Percentiles rank a stretch among this genome's conserved stretches.
Evolutionary conservation across 1,140 invertebrate genomes (phyloP).

Genomic region (Cardiocondyla obscurior): DNA sequence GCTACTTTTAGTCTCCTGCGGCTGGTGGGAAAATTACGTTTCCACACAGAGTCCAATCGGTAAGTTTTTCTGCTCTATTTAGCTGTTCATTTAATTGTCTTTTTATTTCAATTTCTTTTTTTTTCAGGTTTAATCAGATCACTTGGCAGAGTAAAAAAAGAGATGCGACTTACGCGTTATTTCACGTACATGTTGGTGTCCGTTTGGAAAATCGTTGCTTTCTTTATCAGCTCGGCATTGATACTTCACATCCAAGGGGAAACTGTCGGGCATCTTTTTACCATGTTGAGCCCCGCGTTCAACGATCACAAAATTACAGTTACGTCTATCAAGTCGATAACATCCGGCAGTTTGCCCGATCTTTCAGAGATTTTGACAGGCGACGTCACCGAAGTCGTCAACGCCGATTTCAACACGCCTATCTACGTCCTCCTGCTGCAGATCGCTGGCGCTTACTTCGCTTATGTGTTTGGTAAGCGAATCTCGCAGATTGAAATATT

Average conservation of each 20-base stretch:
- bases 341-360: constrained; percentile 87
- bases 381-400: constrained; percentile 88
- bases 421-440: constrained; percentile 93
- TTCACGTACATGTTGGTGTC: constrained; percentile 95
- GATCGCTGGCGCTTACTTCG: constrained; percentile 92
- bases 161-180: constrained; percentile 91
- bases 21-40: constrained; percentile 99
- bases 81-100: neutral
- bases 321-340: constrained; percentile 67
- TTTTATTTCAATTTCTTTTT: constrained; percentile 8
- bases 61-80: constrained; percentile 59
- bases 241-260: constrained; percentile 90
- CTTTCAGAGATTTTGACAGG: constrained; percentile 89
- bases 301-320: constrained; percentile 91
- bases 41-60: constrained; percentile 91
- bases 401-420: constrained; percentile 88
- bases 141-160: constrained; percentile 92
- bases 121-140: constrained; percentile 89
- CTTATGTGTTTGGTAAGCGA: constrained; percentile 92
- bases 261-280: constrained; percentile 91
- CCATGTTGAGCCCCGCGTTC: constrained; percentile 90
- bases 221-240: constrained; percentile 90
- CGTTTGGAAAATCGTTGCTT: constrained; percentile 93
- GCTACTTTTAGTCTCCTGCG: constrained; percentile 93
- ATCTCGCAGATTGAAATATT: neutral